phyloP scores from a whole-genome alignment of 23 tunicate genomes.

The Diplosoma virens region DNA sequence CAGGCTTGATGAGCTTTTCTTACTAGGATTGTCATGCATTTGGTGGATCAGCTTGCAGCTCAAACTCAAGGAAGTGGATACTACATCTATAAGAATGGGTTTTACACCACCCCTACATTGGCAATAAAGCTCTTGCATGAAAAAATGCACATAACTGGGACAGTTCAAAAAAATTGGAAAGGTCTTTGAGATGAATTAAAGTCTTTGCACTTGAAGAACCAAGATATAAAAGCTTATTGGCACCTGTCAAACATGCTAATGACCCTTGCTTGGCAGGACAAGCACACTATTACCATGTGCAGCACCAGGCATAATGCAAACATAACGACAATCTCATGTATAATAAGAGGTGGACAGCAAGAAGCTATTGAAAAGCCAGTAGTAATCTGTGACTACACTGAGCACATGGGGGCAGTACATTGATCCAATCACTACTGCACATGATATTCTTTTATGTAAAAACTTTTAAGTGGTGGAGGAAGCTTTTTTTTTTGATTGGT shows the following conservation, averaged over 20 bases:
- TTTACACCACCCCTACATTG: not conserved
- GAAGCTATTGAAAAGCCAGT: constrained; percentile 5
- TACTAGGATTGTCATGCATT: constrained; percentile 6
- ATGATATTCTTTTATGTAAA: not conserved
- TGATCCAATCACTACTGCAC: not conserved
- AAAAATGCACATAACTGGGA: not conserved
- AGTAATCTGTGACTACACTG: constrained; percentile 2
- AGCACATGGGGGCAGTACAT: not conserved
- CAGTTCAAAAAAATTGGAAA: not conserved
- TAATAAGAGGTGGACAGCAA: not conserved
- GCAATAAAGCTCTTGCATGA: not conserved
- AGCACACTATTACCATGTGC: not conserved
- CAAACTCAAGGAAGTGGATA: constrained; percentile 8
- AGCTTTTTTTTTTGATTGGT: not conserved
- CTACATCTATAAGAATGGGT: not conserved
- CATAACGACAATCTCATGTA: not conserved
- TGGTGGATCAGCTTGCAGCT: not conserved
- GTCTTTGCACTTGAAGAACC: not conserved
- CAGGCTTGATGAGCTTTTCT: not conserved
- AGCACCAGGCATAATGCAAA: constrained; percentile 11
- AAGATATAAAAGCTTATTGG: not conserved
- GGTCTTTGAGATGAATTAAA: constrained; percentile 1
- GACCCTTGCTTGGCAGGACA: constrained; percentile 9
- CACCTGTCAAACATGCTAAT: not conserved
- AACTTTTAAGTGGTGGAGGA: not conserved